These are phyloP conservation scores for Paraescarpia echinospica DNA, from an alignment of 1,140 invertebrate genomes.

Conservation along the genomic window DNA sequence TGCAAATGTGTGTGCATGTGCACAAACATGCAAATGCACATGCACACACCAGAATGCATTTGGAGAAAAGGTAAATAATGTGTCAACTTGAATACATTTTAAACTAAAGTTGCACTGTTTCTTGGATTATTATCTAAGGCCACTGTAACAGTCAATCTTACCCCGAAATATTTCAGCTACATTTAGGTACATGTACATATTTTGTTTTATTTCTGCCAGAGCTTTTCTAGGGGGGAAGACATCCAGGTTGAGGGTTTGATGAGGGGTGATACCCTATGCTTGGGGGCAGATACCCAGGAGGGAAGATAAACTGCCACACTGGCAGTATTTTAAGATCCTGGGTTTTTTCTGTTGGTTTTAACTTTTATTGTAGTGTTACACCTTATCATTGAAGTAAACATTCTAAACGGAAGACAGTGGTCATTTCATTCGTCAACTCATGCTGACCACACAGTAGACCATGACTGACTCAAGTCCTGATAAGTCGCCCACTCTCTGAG, in stretches of 20 bases:
- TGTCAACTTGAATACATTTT: neutral
- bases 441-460: neutral
- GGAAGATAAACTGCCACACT: neutral
- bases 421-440: neutral
- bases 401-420: neutral
- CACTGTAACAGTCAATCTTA: no score
- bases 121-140: no score
- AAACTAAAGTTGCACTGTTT: neutral
- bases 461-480: neutral
- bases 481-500: neutral
- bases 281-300: no score
- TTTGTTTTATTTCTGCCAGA: no score
- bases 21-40: neutral
- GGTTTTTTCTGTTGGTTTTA: neutral
- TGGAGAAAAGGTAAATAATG: neutral
- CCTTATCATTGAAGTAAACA: neutral
- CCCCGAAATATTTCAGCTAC: no score
- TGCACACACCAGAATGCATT: neutral
- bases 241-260: no score
- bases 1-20: neutral
- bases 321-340: neutral
- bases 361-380: neutral
- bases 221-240: no score
- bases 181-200: no score
- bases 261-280: no score